These are phyloP conservation scores for Leucophenga montana DNA, from an alignment of 2,888 invertebrate genomes.

Conservation along the genomic window DNA sequence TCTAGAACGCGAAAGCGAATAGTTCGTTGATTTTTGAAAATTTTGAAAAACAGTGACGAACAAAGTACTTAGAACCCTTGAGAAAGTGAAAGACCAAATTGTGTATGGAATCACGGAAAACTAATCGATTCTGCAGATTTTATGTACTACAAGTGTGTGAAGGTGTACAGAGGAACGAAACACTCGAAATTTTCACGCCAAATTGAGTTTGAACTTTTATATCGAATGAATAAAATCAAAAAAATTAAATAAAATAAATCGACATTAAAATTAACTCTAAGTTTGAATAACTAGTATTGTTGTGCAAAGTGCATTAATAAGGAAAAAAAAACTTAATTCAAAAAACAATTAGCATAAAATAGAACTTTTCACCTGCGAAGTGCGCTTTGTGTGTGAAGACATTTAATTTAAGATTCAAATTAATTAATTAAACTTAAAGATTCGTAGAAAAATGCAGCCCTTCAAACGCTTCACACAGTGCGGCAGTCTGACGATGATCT, in stretches of 20 bases:
- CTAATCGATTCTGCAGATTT: slow-evolving; percentile 8
- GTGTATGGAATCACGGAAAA: not conserved
- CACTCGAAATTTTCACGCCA: not conserved
- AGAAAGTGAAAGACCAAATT: not conserved
- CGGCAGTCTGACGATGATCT: slow-evolving; percentile 73
- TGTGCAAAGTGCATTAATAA: not conserved
- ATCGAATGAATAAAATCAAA: not conserved
- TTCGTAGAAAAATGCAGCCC: slow-evolving; percentile 68
- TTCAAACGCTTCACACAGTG: slow-evolving; percentile 73
- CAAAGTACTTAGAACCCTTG: not conserved
- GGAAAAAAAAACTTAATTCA: not conserved
- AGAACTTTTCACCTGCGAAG: no score
- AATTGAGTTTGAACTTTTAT: not conserved
- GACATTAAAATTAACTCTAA: not conserved
- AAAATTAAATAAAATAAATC: not conserved
- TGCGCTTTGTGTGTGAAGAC: no score
- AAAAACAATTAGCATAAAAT: not conserved
- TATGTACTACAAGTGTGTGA: not conserved
- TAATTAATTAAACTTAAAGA: not conserved
- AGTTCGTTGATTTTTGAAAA: slow-evolving; percentile 52
- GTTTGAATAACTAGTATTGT: not conserved
- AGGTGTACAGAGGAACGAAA: not conserved
- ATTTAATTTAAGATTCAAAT: not conserved
- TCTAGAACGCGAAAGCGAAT: slow-evolving; percentile 67
- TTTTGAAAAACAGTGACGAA: not conserved